Evolutionary conservation across 2,888 invertebrate species (phyloP), one percentile per base, ranked within the genome.

Genomic region (Metalampra italica): DNA sequence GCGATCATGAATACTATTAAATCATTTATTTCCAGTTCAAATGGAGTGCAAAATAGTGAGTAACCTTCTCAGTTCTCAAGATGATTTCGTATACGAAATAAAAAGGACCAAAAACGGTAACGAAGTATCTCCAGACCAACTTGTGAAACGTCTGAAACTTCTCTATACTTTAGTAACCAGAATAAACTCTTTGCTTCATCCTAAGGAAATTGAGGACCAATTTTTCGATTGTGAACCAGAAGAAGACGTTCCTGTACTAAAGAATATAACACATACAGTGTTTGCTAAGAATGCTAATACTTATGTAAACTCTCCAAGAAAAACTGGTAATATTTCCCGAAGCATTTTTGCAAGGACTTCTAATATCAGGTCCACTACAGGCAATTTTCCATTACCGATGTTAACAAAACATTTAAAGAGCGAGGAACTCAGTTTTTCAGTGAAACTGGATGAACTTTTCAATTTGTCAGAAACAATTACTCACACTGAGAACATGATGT

Each of bases 1-100:
- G n/a, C n/a, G n/a, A n/a, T n/a, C n/a, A n/a, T n/a, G n/a, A n/a
- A 3, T 22, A 22, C 22, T 22, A 22, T 22, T n/a, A 12, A 37
- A 9, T 4, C 37, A 44, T 46, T 46, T 43, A 45, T 36, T 72
- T 71, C 46, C 71, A 89, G 89, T 75, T 14, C 75, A 76, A 69
- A 65, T 62, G 22, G 88, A 89, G 62, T 88, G 89, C 55, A 87
- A 85, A 66, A 72, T 83, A 2, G 88, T 88, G 0, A 81, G 76
- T 55, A 79, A 87, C 48, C 58, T 82, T 9, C 58, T 87, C 9
- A 65, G 70, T 43, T 54, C 70, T 0, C 52, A 60, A 1, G 56
- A 57, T 0, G 78, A 82, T 53, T 77, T 70, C 45, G 29, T 64
- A 1, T 82, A 76, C 43, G 62, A 76, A 4, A 55, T 76, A 7